Percentiles rank a stretch among this genome's conserved stretches.
phyloP scores from a whole-genome alignment of 2,888 invertebrate species.

The Gymnosoma rotundatum region DNA sequence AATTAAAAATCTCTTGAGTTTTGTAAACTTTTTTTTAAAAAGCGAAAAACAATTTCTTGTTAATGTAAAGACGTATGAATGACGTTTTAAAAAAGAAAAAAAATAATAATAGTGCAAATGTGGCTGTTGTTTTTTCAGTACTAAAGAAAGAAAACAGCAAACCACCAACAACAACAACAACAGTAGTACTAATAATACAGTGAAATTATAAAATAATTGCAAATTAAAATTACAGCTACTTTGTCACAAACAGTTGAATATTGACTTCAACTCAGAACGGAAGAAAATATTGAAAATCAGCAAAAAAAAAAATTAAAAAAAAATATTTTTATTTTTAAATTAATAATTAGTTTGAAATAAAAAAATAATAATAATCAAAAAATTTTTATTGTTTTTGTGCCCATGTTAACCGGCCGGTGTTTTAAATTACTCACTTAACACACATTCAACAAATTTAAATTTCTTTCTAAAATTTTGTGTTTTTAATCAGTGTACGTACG shows the following conservation, averaged over 20 bases:
- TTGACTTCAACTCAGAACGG: slow-evolving; percentile 47
- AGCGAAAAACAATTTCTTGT: background rate
- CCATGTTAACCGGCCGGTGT: slow-evolving; percentile 78
- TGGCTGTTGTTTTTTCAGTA: background rate
- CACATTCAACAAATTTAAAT: slow-evolving; percentile 75
- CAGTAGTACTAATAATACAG: background rate
- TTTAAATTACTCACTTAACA: slow-evolving; percentile 80
- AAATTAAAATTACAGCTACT: background rate
- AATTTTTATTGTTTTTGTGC: slow-evolving; percentile 32
- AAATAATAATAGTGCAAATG: slow-evolving; percentile 1
- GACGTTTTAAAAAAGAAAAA: slow-evolving; percentile 28
- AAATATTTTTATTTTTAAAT: background rate
- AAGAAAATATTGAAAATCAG: slow-evolving; percentile 19
- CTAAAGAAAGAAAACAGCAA: background rate
- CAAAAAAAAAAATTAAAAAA: background rate
- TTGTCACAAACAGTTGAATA: slow-evolving; percentile 46
- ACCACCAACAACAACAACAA: background rate
- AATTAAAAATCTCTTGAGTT: background rate
- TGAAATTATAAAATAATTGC: slow-evolving; percentile 10
- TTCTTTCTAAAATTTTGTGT: slow-evolving; percentile 9
- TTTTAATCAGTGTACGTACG: background rate
- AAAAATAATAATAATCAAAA: slow-evolving; percentile 1
- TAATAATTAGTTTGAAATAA: background rate
- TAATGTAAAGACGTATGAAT: slow-evolving; percentile 18
- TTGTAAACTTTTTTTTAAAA: slow-evolving; percentile 2